These are phyloP conservation scores for Sussaba pulchella DNA, from an alignment of 2,888 invertebrate genomes.

Conservation along the genomic window DNA sequence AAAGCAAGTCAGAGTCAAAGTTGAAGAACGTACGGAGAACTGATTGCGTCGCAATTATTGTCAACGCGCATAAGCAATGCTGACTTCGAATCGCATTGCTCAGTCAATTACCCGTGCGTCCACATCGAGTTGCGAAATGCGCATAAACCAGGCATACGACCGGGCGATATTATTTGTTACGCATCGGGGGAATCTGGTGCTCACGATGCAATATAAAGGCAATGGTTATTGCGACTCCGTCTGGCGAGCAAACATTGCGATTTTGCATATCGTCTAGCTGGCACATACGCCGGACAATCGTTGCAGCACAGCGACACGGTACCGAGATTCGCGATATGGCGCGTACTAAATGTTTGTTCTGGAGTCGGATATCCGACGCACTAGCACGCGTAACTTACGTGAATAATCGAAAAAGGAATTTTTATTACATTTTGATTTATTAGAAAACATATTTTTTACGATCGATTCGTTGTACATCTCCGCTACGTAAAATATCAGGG, in stretches of 20 bases:
- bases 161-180: too few relatives aligned
- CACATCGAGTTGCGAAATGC: constrained; percentile 59
- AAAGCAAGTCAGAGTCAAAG: not conserved
- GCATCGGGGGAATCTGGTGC: too few relatives aligned
- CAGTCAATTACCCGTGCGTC: constrained; percentile 63
- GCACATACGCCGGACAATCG: not conserved
- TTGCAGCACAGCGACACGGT: not conserved
- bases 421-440: too few relatives aligned
- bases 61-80: too few relatives aligned
- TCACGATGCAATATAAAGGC: constrained; percentile 42
- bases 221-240: constrained; percentile 55
- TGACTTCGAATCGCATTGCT: too few relatives aligned
- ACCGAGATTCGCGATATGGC: not conserved
- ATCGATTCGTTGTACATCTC: constrained; percentile 40
- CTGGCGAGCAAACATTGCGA: not conserved
- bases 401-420: too few relatives aligned
- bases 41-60: constrained; percentile 15
- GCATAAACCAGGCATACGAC: too few relatives aligned
- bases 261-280: not conserved
- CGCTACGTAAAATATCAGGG: too few relatives aligned
- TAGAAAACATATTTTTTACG: constrained; percentile 45
- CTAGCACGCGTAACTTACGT: too few relatives aligned
- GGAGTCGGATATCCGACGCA: constrained; percentile 66
- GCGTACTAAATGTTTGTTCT: constrained; percentile 61
- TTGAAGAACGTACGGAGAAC: not conserved